These are phyloP conservation scores for Sterrhoptilus dennistouni DNA, from an alignment of 2,113 vertebrate genomes.

Conservation along the genomic window DNA sequence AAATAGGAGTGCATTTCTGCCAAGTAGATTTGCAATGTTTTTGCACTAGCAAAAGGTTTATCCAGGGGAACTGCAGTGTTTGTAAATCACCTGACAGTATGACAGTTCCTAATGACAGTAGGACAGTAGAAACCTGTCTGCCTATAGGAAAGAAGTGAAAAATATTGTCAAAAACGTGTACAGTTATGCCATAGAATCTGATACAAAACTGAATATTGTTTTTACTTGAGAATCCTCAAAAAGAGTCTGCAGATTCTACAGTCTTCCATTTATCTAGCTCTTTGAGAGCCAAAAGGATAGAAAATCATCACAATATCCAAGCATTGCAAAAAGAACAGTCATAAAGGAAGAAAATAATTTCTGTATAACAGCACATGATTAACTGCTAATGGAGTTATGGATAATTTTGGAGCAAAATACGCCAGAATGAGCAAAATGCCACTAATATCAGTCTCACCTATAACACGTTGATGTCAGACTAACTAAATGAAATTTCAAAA, in stretches of 20 bases:
- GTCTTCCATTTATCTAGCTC: background rate
- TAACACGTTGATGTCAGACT: background rate
- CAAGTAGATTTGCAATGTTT: background rate
- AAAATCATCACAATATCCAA: background rate
- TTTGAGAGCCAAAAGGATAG: background rate
- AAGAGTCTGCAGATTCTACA: background rate
- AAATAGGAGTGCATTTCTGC: background rate
- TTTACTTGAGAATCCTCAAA: background rate
- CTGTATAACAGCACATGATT: background rate
- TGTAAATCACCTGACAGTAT: background rate
- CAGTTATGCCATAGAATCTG: background rate
- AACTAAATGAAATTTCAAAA: background rate
- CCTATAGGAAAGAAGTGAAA: background rate
- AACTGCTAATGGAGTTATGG: background rate
- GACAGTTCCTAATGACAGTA: background rate
- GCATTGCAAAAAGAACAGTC: background rate
- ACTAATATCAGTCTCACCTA: background rate
- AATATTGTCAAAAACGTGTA: background rate
- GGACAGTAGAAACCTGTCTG: background rate
- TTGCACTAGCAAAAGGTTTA: background rate
- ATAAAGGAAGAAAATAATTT: background rate
- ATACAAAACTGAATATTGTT: background rate
- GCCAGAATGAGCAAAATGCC: background rate
- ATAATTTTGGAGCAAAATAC: background rate
- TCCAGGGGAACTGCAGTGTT: background rate